These are phyloP conservation scores for Oreochromis tanganicae DNA, from an alignment of 2,113 vertebrate species.

Conservation along the genomic window DNA sequence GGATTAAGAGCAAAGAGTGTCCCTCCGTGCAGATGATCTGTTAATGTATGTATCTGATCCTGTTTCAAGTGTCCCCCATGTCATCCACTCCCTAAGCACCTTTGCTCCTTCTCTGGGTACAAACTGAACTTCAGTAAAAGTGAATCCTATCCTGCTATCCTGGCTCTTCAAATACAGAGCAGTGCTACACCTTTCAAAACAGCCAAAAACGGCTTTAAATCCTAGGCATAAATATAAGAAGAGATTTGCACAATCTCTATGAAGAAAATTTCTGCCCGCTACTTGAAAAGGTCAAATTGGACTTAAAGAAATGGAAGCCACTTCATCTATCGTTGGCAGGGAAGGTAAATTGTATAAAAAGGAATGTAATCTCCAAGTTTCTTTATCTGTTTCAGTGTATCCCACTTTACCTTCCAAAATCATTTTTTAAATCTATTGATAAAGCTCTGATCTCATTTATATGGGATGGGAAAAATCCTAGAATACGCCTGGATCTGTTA, in stretches of 20 bases:
- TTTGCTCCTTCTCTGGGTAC: no score
- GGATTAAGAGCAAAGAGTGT: no score
- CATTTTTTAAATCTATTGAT: neutral
- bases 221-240: no score
- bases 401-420: neutral
- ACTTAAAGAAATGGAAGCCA: neutral
- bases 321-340: neutral
- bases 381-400: neutral
- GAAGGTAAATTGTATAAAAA: neutral
- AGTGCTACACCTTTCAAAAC: no score
- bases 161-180: no score
- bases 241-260: neutral
- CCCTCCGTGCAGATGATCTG: no score
- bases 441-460: neutral
- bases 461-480: neutral
- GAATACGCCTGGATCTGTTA: neutral
- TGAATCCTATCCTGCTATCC: no score
- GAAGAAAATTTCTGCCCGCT: neutral
- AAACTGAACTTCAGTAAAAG: no score
- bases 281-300: neutral
- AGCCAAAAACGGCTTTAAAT: fast-evolving
- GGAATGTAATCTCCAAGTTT: neutral
- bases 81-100: no score
- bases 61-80: no score
- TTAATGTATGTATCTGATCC: no score